Evolutionary conservation across 2,113 vertebrate genomes (phyloP), one percentile per base, ranked within the genome.

Genomic region (Nothobranchius furzeri): DNA sequence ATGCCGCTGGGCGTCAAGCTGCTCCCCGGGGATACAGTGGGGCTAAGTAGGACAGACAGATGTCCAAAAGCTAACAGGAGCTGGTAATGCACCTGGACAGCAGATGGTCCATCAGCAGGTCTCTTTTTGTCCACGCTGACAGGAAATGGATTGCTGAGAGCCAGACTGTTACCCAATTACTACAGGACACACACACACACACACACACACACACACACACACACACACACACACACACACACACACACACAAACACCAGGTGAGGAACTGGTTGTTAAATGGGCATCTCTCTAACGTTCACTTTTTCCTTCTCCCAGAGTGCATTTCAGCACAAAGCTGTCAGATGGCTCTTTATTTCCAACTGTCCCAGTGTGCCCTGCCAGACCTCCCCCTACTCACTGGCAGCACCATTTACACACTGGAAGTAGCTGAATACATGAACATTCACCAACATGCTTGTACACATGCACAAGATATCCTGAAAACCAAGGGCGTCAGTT

Each of bases 31-130:
- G 52, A 46, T 54, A 47, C 56, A 56, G 51, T 11, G 7, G 24
- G 24, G 64, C 68, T 13, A 68, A 74, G 68, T 15, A 45, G 69
- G 69, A 64, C 42, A 52, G 67, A 65, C 64, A 60, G 65, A 64
- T 47, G 60, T 66, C 59, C 70, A 50, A 36, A 64, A 64, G 72
- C 48, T 56, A 70, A 76, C 59, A 37, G 46, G 37, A 15, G 50
- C n/a, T 1, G n/a, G 60, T 49, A 53, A 81, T 68, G 62, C 84
- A 88, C 82, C 81, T 87, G 87, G 66, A 69, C 81, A 85, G 56
- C 89, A 90, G 89, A 90, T 89, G 86, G 89, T 81, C 69, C 81
- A 78, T 85, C 89, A 82, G 87, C 85, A 87, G 83, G 86, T 84
- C 83, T 78, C 63, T 63, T 60, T 86, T 82, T 77, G 81, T 83